These are phyloP conservation scores for Lepidurus arcticus DNA, from an alignment of 1,140 invertebrate species.

Conservation along the genomic window DNA sequence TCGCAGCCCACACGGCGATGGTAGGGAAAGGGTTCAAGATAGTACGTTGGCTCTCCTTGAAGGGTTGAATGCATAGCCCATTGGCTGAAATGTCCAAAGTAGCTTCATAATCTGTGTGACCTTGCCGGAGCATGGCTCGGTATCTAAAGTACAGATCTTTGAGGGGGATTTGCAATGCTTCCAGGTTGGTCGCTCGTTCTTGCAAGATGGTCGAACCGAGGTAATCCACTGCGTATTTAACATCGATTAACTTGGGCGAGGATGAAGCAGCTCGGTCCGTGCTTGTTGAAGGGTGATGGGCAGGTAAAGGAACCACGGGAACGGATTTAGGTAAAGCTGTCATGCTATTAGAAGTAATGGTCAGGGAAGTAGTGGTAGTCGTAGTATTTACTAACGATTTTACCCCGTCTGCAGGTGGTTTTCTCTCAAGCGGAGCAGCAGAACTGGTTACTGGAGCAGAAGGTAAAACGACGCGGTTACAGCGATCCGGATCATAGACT, in stretches of 20 bases:
- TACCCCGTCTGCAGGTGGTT: not conserved
- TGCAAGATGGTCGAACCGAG: slow-evolving; percentile 69
- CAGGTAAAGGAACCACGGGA: slow-evolving; percentile 5
- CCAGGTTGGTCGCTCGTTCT: slow-evolving; percentile 70
- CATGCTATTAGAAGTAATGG: slow-evolving; percentile 28
- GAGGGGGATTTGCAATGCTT: slow-evolving; percentile 72
- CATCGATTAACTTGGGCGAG: slow-evolving; percentile 23
- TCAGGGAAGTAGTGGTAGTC: slow-evolving; percentile 25
- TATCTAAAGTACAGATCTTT: slow-evolving; percentile 69
- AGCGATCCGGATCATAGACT: not conserved
- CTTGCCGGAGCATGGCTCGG: slow-evolving; percentile 46
- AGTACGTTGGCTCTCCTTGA: slow-evolving; percentile 49
- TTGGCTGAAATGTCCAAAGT: slow-evolving; percentile 62
- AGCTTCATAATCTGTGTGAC: slow-evolving; percentile 38
- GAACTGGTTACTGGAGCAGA: not conserved
- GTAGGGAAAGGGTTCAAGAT: slow-evolving; percentile 71
- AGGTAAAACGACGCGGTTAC: not conserved
- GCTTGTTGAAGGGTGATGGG: slow-evolving; percentile 1
- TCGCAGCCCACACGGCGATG: slow-evolving; percentile 84
- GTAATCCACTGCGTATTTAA: slow-evolving; percentile 58
- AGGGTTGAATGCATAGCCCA: slow-evolving; percentile 55
- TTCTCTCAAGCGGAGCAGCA: not conserved
- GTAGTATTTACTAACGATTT: slow-evolving; percentile 2
- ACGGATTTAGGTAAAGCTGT: slow-evolving; percentile 4
- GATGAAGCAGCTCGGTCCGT: slow-evolving; percentile 16